These are phyloP conservation scores for Theretra japonica DNA, from an alignment of 2,888 invertebrate species.

Conservation along the genomic window DNA sequence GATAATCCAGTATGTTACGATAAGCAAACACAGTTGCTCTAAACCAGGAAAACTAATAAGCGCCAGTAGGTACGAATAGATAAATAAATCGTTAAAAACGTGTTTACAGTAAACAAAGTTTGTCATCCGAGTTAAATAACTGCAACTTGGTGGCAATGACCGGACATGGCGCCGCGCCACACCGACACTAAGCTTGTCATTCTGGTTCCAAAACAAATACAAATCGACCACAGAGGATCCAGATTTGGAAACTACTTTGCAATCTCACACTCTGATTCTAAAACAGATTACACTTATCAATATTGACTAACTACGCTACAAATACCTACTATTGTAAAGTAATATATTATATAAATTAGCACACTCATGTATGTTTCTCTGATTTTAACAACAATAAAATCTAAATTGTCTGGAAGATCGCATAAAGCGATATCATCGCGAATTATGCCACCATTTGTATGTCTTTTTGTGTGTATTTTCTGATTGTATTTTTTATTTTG, in stretches of 20 bases:
- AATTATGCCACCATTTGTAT: too few species aligned
- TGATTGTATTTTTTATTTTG: too few species aligned
- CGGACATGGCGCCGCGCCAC: conserved; percentile 62
- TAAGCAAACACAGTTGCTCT: not conserved
- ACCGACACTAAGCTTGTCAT: conserved; percentile 64
- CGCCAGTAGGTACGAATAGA: conserved; percentile 43
- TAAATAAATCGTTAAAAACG: conserved; percentile 66
- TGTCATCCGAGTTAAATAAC: conserved; percentile 77
- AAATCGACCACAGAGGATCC: conserved; percentile 35
- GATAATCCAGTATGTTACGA: conserved; percentile 2
- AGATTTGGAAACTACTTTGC: conserved; percentile 42
- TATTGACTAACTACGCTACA: not conserved
- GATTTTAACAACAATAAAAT: not conserved
- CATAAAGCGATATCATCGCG: too few species aligned
- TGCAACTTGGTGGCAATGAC: conserved; percentile 81
- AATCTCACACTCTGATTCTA: conserved; percentile 30
- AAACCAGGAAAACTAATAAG: not conserved
- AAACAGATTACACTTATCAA: conserved; percentile 5
- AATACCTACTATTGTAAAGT: not conserved
- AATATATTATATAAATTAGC: not conserved
- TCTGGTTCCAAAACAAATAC: conserved; percentile 72
- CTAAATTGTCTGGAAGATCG: too few species aligned
- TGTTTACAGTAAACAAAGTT: conserved; percentile 71
- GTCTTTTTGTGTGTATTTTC: too few species aligned
- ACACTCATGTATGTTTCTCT: not conserved